phyloP scores from a whole-genome alignment of 2,888 invertebrate genomes.

The Archips xylosteana region DNA sequence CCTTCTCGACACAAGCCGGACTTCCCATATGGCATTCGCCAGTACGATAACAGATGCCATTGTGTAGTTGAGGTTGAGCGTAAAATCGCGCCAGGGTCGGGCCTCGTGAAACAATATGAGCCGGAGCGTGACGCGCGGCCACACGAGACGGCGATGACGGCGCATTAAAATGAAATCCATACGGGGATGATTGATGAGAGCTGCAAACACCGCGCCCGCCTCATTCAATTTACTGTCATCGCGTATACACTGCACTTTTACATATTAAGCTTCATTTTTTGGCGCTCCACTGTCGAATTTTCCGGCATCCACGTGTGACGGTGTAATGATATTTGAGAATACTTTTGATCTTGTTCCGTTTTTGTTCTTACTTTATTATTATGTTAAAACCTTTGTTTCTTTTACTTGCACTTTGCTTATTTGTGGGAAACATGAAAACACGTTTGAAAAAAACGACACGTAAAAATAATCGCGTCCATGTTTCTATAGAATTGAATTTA shows the following conservation, averaged over 20 bases:
- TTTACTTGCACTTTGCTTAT: background rate
- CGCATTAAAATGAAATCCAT: constrained; percentile 84
- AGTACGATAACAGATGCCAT: constrained; percentile 27
- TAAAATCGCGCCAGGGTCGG: constrained; percentile 33
- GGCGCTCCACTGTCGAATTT: constrained; percentile 23
- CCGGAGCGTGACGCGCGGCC: constrained; percentile 59
- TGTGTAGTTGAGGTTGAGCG: constrained; percentile 41
- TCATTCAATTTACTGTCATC: constrained; percentile 81
- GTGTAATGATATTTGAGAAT: constrained; percentile 32
- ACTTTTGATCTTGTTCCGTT: constrained; percentile 5
- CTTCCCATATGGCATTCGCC: constrained; percentile 17
- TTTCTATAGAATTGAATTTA: too few species aligned
- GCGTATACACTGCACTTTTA: constrained; percentile 56
- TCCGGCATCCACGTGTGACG: constrained; percentile 23
- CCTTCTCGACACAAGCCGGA: constrained; percentile 6
- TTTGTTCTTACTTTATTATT: constrained; percentile 16
- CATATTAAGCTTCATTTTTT: constrained; percentile 44
- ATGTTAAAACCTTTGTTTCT: background rate
- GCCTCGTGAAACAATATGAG: constrained; percentile 55
- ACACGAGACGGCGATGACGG: constrained; percentile 81
- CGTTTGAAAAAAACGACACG: too few species aligned
- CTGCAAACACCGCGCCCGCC: constrained; percentile 75
- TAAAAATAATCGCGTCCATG: too few species aligned
- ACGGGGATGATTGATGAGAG: constrained; percentile 82
- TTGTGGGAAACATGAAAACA: background rate